Evolutionary conservation across 2,888 invertebrate genomes (phyloP).

Genomic region (Agrochola litura): DNA sequence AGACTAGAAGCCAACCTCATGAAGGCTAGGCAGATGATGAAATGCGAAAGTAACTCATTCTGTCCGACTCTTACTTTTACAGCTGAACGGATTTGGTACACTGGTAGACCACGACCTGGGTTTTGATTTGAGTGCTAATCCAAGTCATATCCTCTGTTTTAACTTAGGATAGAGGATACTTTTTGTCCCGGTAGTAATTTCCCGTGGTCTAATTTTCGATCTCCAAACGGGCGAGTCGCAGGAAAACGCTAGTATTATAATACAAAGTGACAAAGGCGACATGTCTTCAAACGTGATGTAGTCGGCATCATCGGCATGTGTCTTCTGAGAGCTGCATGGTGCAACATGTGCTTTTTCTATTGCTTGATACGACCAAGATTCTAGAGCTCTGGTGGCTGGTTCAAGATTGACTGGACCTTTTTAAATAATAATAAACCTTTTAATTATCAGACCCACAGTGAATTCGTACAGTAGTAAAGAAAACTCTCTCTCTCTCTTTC

Average conservation of each 20-base stretch:
- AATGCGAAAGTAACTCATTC: not conserved
- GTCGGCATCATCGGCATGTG: not conserved
- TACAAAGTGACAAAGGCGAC: slow-evolving; percentile 16
- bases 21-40: too few relatives aligned
- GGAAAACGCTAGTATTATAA: not conserved
- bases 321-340: slow-evolving; percentile 24
- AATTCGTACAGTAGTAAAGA: too few relatives aligned
- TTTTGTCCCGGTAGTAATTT: not conserved
- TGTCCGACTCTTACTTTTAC: not conserved
- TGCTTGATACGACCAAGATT: slow-evolving; percentile 4
- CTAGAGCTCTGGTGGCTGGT: slow-evolving; percentile 1
- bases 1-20: too few relatives aligned
- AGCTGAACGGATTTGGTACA: not conserved
- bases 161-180: not conserved
- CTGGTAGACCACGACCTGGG: not conserved
- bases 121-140: too few relatives aligned
- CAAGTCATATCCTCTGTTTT: not conserved
- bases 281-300: slow-evolving; percentile 50
- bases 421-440: too few relatives aligned
- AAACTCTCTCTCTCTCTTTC: too few relatives aligned
- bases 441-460: too few relatives aligned
- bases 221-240: not conserved
- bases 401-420: not conserved
- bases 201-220: not conserved
- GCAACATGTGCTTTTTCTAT: slow-evolving; percentile 26